phyloP scores from a whole-genome alignment of 64 coral and sea anemone genomes.

The Pocillopora damicornis region DNA sequence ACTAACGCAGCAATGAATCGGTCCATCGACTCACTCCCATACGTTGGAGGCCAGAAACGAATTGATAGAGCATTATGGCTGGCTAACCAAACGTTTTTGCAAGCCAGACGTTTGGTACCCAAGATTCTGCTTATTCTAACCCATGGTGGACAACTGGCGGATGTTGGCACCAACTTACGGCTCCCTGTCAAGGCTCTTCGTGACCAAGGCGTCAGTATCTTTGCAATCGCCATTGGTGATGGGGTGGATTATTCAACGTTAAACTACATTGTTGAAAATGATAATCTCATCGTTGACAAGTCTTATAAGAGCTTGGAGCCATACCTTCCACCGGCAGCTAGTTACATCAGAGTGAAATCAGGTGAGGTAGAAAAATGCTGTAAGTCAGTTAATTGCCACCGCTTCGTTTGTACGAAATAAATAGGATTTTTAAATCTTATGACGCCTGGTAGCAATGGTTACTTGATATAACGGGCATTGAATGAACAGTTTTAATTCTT shows the following conservation, averaged over 20 bases:
- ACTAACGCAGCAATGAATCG: conserved; percentile 20
- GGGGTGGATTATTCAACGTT: background rate
- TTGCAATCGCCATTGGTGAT: conserved; percentile 43
- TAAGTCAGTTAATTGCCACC: background rate
- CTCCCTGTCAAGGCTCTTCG: conserved; percentile 18
- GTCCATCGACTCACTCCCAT: conserved; percentile 23
- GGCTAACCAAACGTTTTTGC: conserved; percentile 43
- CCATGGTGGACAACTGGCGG: conserved; percentile 13
- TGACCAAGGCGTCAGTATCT: conserved; percentile 29
- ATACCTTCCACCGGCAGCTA: conserved; percentile 37
- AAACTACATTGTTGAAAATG: background rate
- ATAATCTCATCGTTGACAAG: conserved; percentile 31
- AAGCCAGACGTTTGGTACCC: conserved; percentile 40
- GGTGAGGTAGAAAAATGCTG: background rate
- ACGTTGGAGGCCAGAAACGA: conserved; percentile 31
- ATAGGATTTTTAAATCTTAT: no score
- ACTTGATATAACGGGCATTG: no score
- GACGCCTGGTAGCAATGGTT: no score
- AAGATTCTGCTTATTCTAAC: conserved; percentile 50
- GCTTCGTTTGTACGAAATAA: no score
- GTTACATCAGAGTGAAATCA: conserved; percentile 57
- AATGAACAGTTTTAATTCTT: no score
- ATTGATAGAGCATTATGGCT: conserved; percentile 31
- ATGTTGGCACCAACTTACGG: conserved; percentile 2
- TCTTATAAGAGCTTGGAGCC: conserved; percentile 24